Base-by-base conservation (phyloP, 2,888 invertebrate genomes). In the Ypsolopha sequella region DNA sequence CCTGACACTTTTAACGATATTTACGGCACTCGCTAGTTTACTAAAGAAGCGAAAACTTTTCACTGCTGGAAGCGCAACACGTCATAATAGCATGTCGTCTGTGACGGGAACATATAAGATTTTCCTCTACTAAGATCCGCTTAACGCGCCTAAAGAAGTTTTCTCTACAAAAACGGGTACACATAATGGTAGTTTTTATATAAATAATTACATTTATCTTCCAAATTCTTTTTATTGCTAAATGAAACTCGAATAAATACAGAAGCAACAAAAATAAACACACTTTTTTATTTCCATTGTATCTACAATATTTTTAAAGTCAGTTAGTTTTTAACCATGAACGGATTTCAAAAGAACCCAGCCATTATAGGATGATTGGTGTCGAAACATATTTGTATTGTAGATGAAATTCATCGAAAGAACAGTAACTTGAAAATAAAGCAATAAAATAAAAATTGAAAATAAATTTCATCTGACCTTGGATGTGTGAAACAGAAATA, bases 341-440 rank as follows among this genome's bases (percentile, higher is more conserved):
- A 55, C 56, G 58, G 54, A 50, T 59, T 61, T 61, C 54, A 59
- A 60, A 60, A 56, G 51, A 53, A 34, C 55, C 59, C 65, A 65
- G 61, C 69, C 67, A 70, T 60, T 45, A 59, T 55, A 50, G 55
- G 58, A 60, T 60, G 9, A 36, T 9, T 24, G 14, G 58, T 60
- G 60, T 64, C 50, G 55, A 62, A 63, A 58, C 44, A 50, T 59
- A 50, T 62, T 60, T 52, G 56, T 59, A 60, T 60, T 61, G 52
- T 56, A 60, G 60, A 52, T 49, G 39, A 44, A 36, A 44, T 24
- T 52, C 36, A 49, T 47, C 45, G 44, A 0, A 14, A 41, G 41
- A 48, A 53, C 57, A 56, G 58, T 60, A 57, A 52, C 54, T 33
- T n/a, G 13, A n/a, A 41, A 7, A 13, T 56, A 50, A 54, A 53